These are phyloP conservation scores for Nemotelus nigrinus DNA, from an alignment of 2,888 invertebrate genomes.

Conservation along the genomic window DNA sequence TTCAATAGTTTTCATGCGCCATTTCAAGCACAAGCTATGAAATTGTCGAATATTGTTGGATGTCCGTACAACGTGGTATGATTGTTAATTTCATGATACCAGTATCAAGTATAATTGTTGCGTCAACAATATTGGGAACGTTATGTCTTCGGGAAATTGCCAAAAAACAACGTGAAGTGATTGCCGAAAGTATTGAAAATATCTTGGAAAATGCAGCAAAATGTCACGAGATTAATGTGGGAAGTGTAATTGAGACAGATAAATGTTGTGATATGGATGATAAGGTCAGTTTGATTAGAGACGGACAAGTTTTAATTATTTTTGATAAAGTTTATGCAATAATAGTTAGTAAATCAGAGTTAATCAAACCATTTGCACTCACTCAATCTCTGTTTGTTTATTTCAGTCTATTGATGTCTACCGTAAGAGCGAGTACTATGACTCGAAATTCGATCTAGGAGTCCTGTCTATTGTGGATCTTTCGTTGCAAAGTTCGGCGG, in stretches of 20 bases:
- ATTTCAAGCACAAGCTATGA: constrained; percentile 78
- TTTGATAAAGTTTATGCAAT: neutral
- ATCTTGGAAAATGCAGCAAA: constrained; percentile 51
- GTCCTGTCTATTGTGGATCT: constrained; percentile 67
- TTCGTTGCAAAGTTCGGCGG: constrained; percentile 65
- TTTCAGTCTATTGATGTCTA: constrained; percentile 35
- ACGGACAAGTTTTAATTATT: neutral
- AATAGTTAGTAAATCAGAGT: neutral
- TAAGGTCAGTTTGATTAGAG: constrained; percentile 40
- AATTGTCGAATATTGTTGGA: constrained; percentile 78
- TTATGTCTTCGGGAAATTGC: constrained; percentile 66
- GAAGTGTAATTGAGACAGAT: constrained; percentile 48
- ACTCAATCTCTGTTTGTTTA: neutral
- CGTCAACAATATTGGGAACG: constrained; percentile 71
- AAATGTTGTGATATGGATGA: constrained; percentile 52
- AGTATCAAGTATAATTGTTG: constrained; percentile 73
- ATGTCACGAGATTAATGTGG: constrained; percentile 49
- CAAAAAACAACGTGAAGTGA: constrained; percentile 55
- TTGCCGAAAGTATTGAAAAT: constrained; percentile 53
- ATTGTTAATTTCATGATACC: constrained; percentile 80
- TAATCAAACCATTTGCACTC: too few species aligned
- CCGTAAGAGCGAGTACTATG: constrained; percentile 53
- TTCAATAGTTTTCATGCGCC: constrained; percentile 71
- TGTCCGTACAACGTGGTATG: constrained; percentile 81
- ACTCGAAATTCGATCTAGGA: constrained; percentile 63